Base-by-base conservation (phyloP, 2,888 invertebrate genomes). In the Cheiracanthium punctorium region DNA sequence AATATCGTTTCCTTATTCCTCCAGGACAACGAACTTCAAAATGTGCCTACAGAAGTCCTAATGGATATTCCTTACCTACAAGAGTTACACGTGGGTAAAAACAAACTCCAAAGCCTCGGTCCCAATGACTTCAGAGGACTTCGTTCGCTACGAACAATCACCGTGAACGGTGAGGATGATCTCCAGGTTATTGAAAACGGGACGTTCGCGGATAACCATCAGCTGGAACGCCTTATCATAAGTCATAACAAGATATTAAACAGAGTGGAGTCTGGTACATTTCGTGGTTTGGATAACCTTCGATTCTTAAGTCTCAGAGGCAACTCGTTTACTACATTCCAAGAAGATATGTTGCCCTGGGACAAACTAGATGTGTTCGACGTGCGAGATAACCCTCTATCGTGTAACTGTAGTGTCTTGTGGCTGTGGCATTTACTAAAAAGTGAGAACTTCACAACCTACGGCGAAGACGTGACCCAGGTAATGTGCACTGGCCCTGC, bases 341-440 rank as follows among this genome's bases (percentile, higher is more conserved):
- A 70, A 17, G 80, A 84, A 70, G 79, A 85, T n/a, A 77, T 89
- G 73, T 33, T 89, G 20, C 96, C 84, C 32, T 90, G 90, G 90
- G 96, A 96, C 91, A 95, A 95, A 90, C 92, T 97, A 89, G 94
- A 94, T 90, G 94, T 94, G 85, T 93, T 97, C 41, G 94, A 95
- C 89, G 93, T 97, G 77, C 95, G 95, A 37, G 96, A 96, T 33
- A 97, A 97, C 92, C 96, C 96, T 0, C 93, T 97, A 88, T 93
- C 94, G 86, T 97, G 97, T 92, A 97, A 97, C 92, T 97, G 97
- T 91, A 96, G 96, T 69, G 92, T 97, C 85, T 93, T 95, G 88
- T 97, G 97, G 97, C 93, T 97, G 28, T 76, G 87, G 87, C 70
- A 76, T 32, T 33, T 88, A 20, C 74, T 88, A 67, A 72, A 76